Base-by-base conservation (phyloP, 2,113 vertebrate species). In the Semnornis frantzii region DNA sequence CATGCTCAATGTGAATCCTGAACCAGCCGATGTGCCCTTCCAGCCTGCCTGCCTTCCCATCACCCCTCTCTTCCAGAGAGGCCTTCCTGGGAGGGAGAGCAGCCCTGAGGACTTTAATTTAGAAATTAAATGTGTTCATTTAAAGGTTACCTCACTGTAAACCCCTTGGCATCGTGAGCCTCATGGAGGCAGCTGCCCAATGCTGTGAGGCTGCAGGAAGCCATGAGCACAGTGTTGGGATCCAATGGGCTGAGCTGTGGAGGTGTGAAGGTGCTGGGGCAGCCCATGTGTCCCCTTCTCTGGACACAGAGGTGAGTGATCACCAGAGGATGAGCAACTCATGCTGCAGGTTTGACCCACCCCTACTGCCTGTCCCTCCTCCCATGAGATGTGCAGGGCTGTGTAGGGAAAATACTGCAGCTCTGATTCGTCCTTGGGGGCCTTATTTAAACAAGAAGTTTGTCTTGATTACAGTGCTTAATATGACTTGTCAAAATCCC, bases 391-490 rank as follows among this genome's bases (percentile, higher is more conserved):
- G 21, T 15, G 58, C 0, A 0, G 58, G 19, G 2, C 13, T 69
- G 70, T 30, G 42, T 0, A n/a, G 15, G 19, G 30, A 83, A 46
- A 52, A 69, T 1, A 1, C 48, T 69, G 76, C 90, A 85, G 48
- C 63, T 73, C 59, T 46, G 63, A 34, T 76, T 70, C 78, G 63
- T 93, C 73, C 46, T 39, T n/a, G n/a, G 69, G 57, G 71, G 23
- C 76, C 78, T 92, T 93, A 68, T 94, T 95, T 94, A 93, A 96
- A 91, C 87, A 93, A 88, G 55, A 77, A 42, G 74, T 92, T 90
- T 96, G 86, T 95, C 91, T 95, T 93, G 82, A 95, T 97, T 95
- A 93, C 4, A 3, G 71, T 24, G 24, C 74, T 85, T 95, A 91
- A 94, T 85, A 31, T 77, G 74, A 80, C 63, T 71, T 93, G 77